Evolutionary conservation across 2,888 invertebrate species (phyloP), one percentile per base, ranked within the genome.

Genomic region (Xanthia icteritia): DNA sequence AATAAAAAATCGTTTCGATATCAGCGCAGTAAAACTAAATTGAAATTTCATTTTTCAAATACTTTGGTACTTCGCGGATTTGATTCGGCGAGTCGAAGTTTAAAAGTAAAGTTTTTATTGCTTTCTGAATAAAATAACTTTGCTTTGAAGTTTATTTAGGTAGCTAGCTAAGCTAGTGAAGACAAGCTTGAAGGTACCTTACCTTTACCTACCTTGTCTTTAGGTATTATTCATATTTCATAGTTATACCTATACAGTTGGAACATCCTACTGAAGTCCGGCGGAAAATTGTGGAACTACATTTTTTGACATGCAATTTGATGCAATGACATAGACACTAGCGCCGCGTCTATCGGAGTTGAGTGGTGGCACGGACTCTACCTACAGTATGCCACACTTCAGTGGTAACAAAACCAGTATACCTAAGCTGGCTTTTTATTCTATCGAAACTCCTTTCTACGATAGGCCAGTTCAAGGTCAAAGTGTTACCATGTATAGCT

Each of bases 121-220:
- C 86, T 89, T 88, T 90, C 64, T 88, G 86, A 90, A 89, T 89
- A 90, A 89, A 88, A 89, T 87, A 90, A 84, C 79, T 69, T 77
- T 79, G 76, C 84, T 81, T 70, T 73, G 60, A 75, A 77, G 69
- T 83, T 76, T 78, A 42, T 67, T 80, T 31, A 9, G 42, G 31
- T 58, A 69, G 20, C 20, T 69, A 69, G 0, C 1, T 27, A n/a
- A n/a, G n/a, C n/a, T n/a, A n/a, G 51, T 45, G 20, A 6, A 39
- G 48, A 36, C 13, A 48, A 61, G 51, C 36, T 39, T n/a, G 27
- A 36, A 42, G 15, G 42, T 27, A 20, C 5, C 11, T 69, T 27
- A 20, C 48, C 17, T 48, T 48, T 39, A 51, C n/a, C 2, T 45
- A 64, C 17, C 13, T 58, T 20, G 20, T 27, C 0, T 61, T 13